phyloP scores from a whole-genome alignment of 2,113 vertebrate species.

The Delphinus delphis region DNA sequence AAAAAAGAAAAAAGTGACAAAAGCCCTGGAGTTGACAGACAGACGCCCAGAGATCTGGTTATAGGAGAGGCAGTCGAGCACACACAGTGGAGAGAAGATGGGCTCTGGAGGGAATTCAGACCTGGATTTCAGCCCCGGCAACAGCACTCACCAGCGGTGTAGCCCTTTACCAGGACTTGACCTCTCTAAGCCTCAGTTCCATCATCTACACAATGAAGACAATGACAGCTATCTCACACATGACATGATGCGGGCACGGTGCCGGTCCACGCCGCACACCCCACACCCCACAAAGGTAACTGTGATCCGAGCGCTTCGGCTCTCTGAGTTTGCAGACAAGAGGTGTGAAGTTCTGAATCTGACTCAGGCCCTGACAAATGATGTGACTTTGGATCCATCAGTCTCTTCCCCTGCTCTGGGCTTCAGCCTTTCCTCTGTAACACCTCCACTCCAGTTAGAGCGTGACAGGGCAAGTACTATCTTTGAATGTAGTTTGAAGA shows the following conservation, averaged over 20 bases:
- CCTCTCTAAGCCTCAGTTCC: background rate
- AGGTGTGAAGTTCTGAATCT: background rate
- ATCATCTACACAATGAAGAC: background rate
- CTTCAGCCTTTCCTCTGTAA: background rate
- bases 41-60: background rate
- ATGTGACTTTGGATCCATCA: background rate
- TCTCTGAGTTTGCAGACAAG: background rate
- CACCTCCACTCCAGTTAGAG: background rate
- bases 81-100: background rate
- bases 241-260: background rate
- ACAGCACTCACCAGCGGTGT: background rate
- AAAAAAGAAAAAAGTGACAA: background rate
- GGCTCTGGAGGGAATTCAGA: background rate
- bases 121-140: background rate
- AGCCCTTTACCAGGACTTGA: background rate
- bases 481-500: background rate
- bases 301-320: background rate
- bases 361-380: background rate
- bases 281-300: background rate
- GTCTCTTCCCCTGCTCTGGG: background rate
- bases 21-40: background rate
- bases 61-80: background rate
- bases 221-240: background rate
- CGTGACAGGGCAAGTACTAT: background rate
- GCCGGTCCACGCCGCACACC: rapidly evolving